Evolutionary conservation across 2,797 vertebrate species (phyloP), one percentile per base, ranked within the genome.

Genomic region (Protosalanx chinensis): DNA sequence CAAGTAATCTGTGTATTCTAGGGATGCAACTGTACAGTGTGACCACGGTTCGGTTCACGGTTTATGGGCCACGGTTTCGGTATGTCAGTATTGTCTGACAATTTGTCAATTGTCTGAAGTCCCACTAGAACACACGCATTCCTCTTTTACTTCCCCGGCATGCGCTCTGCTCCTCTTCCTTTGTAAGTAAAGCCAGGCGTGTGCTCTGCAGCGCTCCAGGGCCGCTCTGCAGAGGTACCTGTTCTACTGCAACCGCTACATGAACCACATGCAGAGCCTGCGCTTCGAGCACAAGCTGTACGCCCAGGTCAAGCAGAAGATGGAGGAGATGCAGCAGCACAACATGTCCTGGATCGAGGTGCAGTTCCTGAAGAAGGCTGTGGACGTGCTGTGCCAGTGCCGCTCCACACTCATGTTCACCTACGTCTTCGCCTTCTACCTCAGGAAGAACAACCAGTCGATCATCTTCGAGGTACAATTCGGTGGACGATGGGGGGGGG

Each of bases 361-460:
- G 94, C 98, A 99, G 92, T 99, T 99, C 88, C 94, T 99, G 87
- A 99, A 99, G 95, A 99, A 99, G 94, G 98, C 98, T 8, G 98
- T 99, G 6, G 95, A 96, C 76, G 95, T 96, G 84, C 92, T 96
- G 85, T 99, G 92, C 82, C 97, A 98, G 94, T 99, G 97, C 89
- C 97, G 98, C 87, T 96, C 97, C 92, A 99, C 97, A 70, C 97
- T 98, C 53, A 68, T 68, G 67, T 99, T 98, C 95, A 99, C 98
- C 86, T 99, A 99, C 32, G 98, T 99, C 93, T 99, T 99, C 90
- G 98, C 98, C 76, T 99, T 99, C 97, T 99, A 99, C 98, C 98
- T 99, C 97, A 99, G 97, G 94, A 98, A 97, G 94, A 99, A 99
- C 94, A 99, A 98, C 93, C 97, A 99, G 94, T 99, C 98, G 91